phyloP scores from a whole-genome alignment of 2,113 vertebrate species.

The Paratilapia polleni region DNA sequence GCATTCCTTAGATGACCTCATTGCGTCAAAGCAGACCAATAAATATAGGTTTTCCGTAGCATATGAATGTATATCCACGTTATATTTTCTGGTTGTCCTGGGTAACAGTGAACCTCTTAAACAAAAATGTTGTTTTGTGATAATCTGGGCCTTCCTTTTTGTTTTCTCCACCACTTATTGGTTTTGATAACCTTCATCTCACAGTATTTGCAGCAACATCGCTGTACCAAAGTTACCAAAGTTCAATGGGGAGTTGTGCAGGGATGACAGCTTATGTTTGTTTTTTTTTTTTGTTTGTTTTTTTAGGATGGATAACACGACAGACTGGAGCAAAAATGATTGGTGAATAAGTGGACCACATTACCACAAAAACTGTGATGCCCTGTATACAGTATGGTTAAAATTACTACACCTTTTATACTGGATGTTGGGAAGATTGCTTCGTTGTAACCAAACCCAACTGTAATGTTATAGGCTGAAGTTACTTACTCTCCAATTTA shows the following conservation, averaged over 20 bases:
- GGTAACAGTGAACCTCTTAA: background rate
- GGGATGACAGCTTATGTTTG: background rate
- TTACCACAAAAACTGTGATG: background rate
- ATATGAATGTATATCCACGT: background rate
- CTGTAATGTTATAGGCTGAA: background rate
- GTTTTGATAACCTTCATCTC: too few relatives aligned
- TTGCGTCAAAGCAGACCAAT: background rate
- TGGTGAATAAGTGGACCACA: background rate
- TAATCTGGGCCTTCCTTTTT: background rate
- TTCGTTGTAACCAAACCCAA: background rate
- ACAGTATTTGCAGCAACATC: background rate
- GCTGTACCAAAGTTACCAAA: background rate
- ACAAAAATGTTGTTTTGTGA: background rate
- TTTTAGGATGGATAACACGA: background rate
- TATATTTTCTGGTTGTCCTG: background rate
- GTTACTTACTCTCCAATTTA: background rate
- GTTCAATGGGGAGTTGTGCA: background rate
- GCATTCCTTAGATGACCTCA: constrained; percentile 7
- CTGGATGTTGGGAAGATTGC: background rate
- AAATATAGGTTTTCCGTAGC: background rate
- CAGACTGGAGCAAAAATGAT: background rate
- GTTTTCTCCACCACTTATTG: background rate
- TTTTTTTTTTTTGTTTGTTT: too few relatives aligned
- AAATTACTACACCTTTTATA: background rate
- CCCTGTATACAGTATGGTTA: fast-evolving